Conservation (phyloP, 2,113 vertebrate genomes). For the Rhagologus leucostigma region DNA sequence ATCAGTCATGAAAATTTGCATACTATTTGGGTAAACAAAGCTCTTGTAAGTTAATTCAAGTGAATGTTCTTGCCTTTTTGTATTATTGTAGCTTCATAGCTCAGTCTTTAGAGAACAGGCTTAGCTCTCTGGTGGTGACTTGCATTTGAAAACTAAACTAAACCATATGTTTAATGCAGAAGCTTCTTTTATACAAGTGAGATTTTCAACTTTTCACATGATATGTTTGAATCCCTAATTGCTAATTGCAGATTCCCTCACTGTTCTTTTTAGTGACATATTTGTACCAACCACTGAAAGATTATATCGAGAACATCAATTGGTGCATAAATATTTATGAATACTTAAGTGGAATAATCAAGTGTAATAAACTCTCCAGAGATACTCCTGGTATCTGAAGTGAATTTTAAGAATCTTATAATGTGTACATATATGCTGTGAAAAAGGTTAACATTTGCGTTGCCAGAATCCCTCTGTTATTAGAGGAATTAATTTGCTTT, state of each 20-base stretch:
- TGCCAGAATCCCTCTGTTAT: not conserved
- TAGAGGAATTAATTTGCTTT: not conserved
- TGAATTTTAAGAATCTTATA: not conserved
- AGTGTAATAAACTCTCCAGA: conserved; percentile 52
- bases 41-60: not conserved
- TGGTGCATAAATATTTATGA: conserved; percentile 60
- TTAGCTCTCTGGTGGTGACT: not conserved
- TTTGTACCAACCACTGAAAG: conserved; percentile 56
- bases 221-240: conserved; percentile 31
- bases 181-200: not conserved
- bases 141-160: not conserved
- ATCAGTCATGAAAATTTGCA: not conserved
- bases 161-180: not conserved
- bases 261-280: conserved; percentile 22
- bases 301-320: conserved; percentile 54
- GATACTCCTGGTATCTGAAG: conserved; percentile 22
- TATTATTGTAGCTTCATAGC: not conserved
- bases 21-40: not conserved
- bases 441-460: conserved; percentile 49
- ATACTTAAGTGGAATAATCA: conserved; percentile 63
- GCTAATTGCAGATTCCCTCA: conserved; percentile 42
- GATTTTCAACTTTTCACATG: conserved; percentile 25
- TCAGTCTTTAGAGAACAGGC: not conserved
- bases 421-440: not conserved
- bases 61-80: not conserved